Base-by-base conservation (phyloP, 2,888 invertebrate genomes). In the Athrips mouffetella region DNA sequence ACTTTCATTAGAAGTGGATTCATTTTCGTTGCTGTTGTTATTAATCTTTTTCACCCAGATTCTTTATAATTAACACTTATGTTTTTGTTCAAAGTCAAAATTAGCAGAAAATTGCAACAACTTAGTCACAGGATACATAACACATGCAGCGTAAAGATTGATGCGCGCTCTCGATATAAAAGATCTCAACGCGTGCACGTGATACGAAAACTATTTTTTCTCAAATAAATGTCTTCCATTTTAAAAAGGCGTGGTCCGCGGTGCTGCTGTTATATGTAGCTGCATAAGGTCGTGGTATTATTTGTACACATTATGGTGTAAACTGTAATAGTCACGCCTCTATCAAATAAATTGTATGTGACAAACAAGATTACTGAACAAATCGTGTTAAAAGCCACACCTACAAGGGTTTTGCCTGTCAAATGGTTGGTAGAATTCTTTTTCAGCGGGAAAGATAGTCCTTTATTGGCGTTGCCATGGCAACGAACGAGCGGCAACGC, bases 381-480 rank as follows among this genome's bases (percentile, higher is more conserved):
- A 78, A 82, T 78, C 81, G 67, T 65, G 66, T 78, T 80, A 76
- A 65, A 52, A 61, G 70, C 80, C 78, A 77, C 77, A 73, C 76
- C 79, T 76, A 70, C 73, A 53, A 52, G 57, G 59, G 59, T 51
- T 57, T 55, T 62, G 51, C 47, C 49, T 44, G 49, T 51, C 54
- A 57, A 50, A 52, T 50, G 51, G 52, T 53, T 55, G 53, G 55
- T 50, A 51, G 48, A 33, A 13, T 41, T 27, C 30, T 53, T 42
- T 46, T 49, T 50, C 49, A 53, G 55, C 52, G 59, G 55, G 60
- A 55, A 60, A 64, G 58, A 61, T 59, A 50, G 57, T 52, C 59
- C 57, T 55, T 61, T 64, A 63, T 58, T 59, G 59, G 50, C 48
- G 67, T 68, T 64, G 53, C 57, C 52, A 65, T 70, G 60, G 62